Base-by-base conservation (phyloP, 2,888 invertebrate genomes). In the Baronia brevicornis region DNA sequence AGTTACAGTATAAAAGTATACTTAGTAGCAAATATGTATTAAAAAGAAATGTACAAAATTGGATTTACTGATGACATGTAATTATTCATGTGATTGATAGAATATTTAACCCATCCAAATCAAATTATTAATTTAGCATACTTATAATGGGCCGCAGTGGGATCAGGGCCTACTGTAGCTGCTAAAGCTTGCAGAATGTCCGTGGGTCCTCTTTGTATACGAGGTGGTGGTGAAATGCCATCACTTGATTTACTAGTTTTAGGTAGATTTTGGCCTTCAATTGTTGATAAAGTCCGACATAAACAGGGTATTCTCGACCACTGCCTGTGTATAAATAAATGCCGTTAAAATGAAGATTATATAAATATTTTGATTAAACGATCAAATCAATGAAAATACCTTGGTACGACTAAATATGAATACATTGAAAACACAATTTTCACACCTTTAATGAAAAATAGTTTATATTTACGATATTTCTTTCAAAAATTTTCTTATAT, bases 71-170 rank as follows among this genome's bases (percentile, higher is more conserved):
- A n/a, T n/a, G n/a, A n/a, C n/a, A n/a, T 24, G 5, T 12, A 24
- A 24, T 24, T 2, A 24, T 24, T 24, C 3, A 11, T 2, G 11
- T 7, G n/a, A n/a, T n/a, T n/a, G n/a, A 28, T 2, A 19, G n/a
- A 29, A 14, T n/a, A 8, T 11, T 7, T 26, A 27, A 29, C 13
- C 13, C 10, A 28, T 6, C 17, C 19, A 26, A 19, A n/a, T 8
- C 14, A 32, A 28, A 27, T 20, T 7, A 7, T 13, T 12, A 28
- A 38, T 57, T n/a, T n/a, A n/a, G n/a, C n/a, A n/a, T 67, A 85
- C 85, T 93, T 94, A 65, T 93, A 97, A 64, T 94, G 93, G 2
- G 94, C 86, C n/a, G 94, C 94, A 0, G 94, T 95, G 2, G 89
- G 88, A 69, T 96, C 96, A 22, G 88, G 75, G n/a, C 88, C 86